Evolutionary conservation across 2,888 invertebrate genomes (phyloP).

Genomic region (Spodoptera littoralis): DNA sequence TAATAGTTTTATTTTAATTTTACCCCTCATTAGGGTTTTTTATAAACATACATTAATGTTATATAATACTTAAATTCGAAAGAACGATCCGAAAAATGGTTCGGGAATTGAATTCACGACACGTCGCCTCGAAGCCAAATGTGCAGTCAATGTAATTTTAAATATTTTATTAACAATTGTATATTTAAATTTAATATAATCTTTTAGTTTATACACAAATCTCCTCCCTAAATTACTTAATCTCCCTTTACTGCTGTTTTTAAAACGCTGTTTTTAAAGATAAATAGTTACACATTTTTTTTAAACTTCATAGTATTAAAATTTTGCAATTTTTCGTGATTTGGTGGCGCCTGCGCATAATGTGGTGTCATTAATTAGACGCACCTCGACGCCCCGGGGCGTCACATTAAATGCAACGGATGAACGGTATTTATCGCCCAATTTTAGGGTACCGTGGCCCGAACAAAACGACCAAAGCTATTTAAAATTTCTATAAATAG

Average conservation of each 20-base stretch:
- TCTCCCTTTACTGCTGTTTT: too few relatives aligned
- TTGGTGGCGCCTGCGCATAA: slow-evolving; percentile 49
- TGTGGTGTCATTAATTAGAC: slow-evolving; percentile 35
- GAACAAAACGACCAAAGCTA: background rate
- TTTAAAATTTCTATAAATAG: background rate
- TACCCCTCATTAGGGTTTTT: too few relatives aligned
- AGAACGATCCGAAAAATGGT: too few relatives aligned
- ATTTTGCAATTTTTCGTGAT: slow-evolving; percentile 26
- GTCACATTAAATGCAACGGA: slow-evolving; percentile 31
- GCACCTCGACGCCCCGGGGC: slow-evolving; percentile 35
- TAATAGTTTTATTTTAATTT: too few relatives aligned
- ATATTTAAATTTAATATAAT: background rate
- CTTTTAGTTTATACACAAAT: too few relatives aligned
- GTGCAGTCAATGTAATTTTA: too few relatives aligned
- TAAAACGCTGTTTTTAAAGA: too few relatives aligned
- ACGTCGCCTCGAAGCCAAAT: too few relatives aligned
- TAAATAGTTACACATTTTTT: background rate
- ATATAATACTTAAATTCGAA: too few relatives aligned
- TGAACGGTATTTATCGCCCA: slow-evolving; percentile 48
- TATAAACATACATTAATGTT: too few relatives aligned
- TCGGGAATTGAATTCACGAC: too few relatives aligned
- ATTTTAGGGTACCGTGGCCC: slow-evolving; percentile 32
- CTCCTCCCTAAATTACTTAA: too few relatives aligned
- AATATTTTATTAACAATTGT: background rate
- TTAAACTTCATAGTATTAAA: background rate